Percentiles rank a stretch among this genome's conserved stretches.
These are phyloP conservation scores for Ennomos erosarius DNA, from an alignment of 2,888 invertebrate genomes.

Conservation along the genomic window DNA sequence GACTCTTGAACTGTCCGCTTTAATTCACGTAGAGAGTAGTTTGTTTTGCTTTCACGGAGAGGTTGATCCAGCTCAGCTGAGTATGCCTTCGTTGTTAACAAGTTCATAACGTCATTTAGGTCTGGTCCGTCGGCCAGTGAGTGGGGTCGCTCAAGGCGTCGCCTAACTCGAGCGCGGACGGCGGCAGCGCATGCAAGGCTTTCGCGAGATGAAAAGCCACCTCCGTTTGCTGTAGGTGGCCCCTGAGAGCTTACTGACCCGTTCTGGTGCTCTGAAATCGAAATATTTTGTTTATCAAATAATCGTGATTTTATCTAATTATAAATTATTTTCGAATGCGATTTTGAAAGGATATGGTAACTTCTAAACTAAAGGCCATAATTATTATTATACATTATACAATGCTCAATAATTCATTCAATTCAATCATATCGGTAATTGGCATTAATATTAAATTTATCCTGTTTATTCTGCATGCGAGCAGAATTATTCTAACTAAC, in stretches of 20 bases:
- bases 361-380: too few relatives aligned
- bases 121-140: constrained; percentile 63
- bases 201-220: constrained; percentile 51
- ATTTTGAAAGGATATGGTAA: too few relatives aligned
- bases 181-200: constrained; percentile 57
- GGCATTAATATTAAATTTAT: too few relatives aligned
- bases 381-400: too few relatives aligned
- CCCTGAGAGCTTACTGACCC: constrained; percentile 42
- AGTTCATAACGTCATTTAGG: constrained; percentile 54
- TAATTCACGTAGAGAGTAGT: constrained; percentile 49
- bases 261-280: constrained; percentile 55
- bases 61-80: constrained; percentile 54
- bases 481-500: too few relatives aligned
- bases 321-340: too few relatives aligned
- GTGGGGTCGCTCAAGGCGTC: constrained; percentile 63
- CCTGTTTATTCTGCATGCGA: too few relatives aligned
- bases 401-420: too few relatives aligned
- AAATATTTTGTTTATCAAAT: background rate
- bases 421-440: too few relatives aligned
- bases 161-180: constrained; percentile 63
- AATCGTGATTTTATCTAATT: too few relatives aligned
- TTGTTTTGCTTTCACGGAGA: constrained; percentile 42
- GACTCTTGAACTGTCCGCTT: constrained; percentile 52
- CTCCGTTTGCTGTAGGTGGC: background rate
- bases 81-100: constrained; percentile 59